Percentiles rank a stretch among this genome's conserved stretches.
Conservation (phyloP, 2,113 vertebrate genomes). For the Larimichthys polyactis region DNA sequence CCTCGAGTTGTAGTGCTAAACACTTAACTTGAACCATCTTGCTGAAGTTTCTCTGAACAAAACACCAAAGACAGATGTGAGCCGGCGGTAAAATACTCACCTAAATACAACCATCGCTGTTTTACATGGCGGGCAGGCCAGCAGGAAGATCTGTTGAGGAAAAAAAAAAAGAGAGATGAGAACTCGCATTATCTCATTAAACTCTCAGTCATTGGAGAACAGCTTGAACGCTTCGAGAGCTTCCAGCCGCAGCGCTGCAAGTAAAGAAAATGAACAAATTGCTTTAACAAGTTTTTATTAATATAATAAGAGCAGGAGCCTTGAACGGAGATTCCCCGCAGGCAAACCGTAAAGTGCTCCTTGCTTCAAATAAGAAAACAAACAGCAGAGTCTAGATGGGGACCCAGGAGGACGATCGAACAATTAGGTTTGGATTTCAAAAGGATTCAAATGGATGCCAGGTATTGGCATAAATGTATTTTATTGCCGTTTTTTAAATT, state of each 20-base stretch:
- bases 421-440: conserved; percentile 8
- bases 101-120: conserved; percentile 92
- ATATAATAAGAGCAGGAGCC: conserved; percentile 35
- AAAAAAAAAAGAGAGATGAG: conserved; percentile 20
- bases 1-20: background rate
- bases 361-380: conserved; percentile 24
- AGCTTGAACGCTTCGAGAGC: conserved; percentile 29
- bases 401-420: conserved; percentile 9
- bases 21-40: background rate
- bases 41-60: background rate
- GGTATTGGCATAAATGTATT: background rate
- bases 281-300: conserved; percentile 38
- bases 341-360: conserved; percentile 9
- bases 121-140: conserved; percentile 94
- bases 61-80: background rate
- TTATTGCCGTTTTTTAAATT: background rate
- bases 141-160: conserved; percentile 93
- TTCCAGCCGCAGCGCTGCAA: conserved; percentile 19
- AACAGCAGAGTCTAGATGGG: conserved; percentile 6
- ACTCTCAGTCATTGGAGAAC: conserved; percentile 2
- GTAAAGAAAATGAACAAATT: conserved; percentile 38
- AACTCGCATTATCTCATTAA: conserved; percentile 33
- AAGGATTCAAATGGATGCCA: conserved; percentile 13
- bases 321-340: conserved; percentile 11
- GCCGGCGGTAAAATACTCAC: conserved; percentile 78